A percentile compares a stretch with the other conserved stretches of the same genome.
Conservation (phyloP, 2,888 invertebrate genomes). For the Pseudococcus jackbeardsleyi region DNA sequence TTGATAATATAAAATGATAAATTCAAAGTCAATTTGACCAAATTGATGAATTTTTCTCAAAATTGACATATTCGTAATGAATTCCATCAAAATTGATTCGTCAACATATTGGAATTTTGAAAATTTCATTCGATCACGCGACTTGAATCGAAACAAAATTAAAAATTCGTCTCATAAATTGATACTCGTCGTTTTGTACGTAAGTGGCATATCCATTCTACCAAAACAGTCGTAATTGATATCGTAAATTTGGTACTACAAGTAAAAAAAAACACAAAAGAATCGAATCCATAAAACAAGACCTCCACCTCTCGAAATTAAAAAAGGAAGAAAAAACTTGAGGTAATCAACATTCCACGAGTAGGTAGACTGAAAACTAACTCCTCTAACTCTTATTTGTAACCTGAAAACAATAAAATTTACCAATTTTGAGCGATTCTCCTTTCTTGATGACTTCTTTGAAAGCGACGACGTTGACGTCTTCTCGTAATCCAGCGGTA, state of each 20-base stretch:
- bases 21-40: too few relatives aligned
- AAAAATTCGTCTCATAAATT: not conserved
- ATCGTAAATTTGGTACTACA: not conserved
- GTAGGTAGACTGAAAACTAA: too few relatives aligned
- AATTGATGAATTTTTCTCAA: too few relatives aligned
- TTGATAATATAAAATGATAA: too few relatives aligned
- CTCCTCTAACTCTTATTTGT: too few relatives aligned
- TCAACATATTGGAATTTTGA: not conserved
- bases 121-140: not conserved
- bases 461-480: constrained; percentile 82
- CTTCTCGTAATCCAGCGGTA: constrained; percentile 78
- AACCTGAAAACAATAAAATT: constrained; percentile 30
- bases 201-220: not conserved
- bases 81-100: not conserved
- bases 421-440: constrained; percentile 68
- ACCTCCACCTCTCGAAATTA: too few relatives aligned
- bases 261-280: not conserved
- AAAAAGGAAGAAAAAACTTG: too few relatives aligned
- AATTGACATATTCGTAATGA: too few relatives aligned
- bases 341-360: too few relatives aligned
- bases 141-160: not conserved
- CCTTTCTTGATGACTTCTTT: constrained; percentile 78
- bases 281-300: too few relatives aligned
- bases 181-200: not conserved
- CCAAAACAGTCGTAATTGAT: not conserved